Conservation (phyloP, 2,888 invertebrate species). For the Escarpia spicata region DNA sequence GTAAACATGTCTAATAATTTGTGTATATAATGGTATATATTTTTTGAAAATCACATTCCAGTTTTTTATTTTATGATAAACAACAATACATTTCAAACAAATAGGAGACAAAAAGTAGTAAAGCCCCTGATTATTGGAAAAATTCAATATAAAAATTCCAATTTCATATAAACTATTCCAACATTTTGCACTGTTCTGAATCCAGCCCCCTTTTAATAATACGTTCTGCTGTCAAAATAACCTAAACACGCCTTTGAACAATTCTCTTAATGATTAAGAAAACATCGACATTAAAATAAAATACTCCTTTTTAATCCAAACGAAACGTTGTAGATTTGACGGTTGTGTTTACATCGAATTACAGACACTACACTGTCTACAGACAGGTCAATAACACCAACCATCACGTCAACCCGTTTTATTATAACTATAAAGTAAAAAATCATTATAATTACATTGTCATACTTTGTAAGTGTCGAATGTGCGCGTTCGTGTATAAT, state of each 20-base stretch:
- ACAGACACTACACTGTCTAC: no score
- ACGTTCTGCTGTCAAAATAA: background rate
- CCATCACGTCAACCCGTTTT: background rate
- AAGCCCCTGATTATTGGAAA: no score
- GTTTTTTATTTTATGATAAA: no score
- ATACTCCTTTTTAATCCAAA: background rate
- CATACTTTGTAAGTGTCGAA: background rate
- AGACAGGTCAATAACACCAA: background rate
- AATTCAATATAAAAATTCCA: no score
- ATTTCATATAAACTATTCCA: no score
- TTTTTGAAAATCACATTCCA: no score
- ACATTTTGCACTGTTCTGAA: no score
- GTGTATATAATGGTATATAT: no score
- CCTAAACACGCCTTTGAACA: background rate
- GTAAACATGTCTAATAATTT: no score
- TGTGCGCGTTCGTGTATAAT: background rate
- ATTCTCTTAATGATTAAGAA: background rate
- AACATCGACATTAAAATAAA: background rate
- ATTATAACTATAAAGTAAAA: background rate
- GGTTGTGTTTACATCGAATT: background rate
- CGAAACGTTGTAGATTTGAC: background rate
- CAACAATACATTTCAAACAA: no score
- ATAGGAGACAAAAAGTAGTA: no score
- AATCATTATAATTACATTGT: background rate
- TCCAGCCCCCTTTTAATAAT: no score